Evolutionary conservation across 2,113 vertebrate species (phyloP).

Genomic region (Leucopsar rothschildi): DNA sequence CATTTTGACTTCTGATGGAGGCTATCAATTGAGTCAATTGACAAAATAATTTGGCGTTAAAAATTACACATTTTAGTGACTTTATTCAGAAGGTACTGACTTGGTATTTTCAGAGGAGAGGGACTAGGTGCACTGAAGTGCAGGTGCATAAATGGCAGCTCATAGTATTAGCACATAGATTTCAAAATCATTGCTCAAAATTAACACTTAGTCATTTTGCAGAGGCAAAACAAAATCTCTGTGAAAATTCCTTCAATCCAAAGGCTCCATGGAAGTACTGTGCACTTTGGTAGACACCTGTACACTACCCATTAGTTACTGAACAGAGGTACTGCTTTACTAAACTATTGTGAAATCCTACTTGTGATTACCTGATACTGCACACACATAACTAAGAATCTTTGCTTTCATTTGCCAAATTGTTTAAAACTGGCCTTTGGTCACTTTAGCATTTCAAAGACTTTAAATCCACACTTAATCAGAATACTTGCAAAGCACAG

Average conservation of each 20-base stretch:
- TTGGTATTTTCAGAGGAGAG: neutral
- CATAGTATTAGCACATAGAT: neutral
- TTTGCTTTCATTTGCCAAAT: neutral
- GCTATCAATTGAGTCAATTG: neutral
- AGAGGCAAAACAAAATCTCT: neutral
- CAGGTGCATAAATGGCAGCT: neutral
- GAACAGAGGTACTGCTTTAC: neutral
- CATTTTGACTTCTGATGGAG: neutral
- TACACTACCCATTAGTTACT: rapidly evolving
- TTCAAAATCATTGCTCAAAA: neutral
- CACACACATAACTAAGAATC: neutral
- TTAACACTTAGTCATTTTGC: neutral
- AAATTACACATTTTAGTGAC: neutral
- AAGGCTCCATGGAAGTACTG: neutral
- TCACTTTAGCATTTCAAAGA: neutral
- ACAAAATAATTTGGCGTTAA: neutral
- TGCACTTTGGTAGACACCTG: neutral
- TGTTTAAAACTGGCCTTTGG: neutral
- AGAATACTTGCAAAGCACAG: neutral
- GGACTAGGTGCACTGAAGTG: neutral
- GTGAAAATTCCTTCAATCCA: neutral
- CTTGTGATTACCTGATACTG: neutral
- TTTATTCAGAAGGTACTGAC: neutral
- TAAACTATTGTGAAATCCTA: neutral
- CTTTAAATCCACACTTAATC: neutral